Evolutionary conservation across 2,113 vertebrate genomes (phyloP), one percentile per base, ranked within the genome.

Genomic region (Maccullochella peelii): DNA sequence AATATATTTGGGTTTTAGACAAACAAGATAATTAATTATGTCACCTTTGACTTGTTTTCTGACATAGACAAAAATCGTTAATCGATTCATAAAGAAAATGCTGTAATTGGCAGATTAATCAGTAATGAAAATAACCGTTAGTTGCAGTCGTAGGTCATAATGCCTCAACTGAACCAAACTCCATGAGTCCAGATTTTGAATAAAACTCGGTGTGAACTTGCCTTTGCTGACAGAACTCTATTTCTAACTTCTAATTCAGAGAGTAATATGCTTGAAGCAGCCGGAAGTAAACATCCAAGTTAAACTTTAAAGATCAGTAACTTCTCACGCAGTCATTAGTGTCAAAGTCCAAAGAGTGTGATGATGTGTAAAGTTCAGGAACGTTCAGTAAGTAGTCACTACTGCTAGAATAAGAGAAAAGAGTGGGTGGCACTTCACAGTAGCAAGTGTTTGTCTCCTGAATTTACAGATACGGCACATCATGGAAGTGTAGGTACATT

Each of bases 301-400:
- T 85, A 30, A 83, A 83, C 68, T 79, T 78, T 75, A 78, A 80
- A 74, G 49, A 87, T 61, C 54, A 62, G 20, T 6, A 23, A 69
- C 50, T 75, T 71, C 27, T 77, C 63, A 50, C 68, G 36, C 49
- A 66, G 36, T 69, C 47, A 54, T 49, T 27, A 4, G 72, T 71
- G 83, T 77, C 82, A 86, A 89, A 91, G 92, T 90, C 79, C 84
- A 79, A 79, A 5, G 23, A 42, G 55, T 54, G 66, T 52, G 52
- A 55, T 50, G n/a, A 59, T 2, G 72, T 52, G 58, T 77, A 62
- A 85, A 75, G 85, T 77, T 80, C 58, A n/a, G 27, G 18, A 74
- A 59, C 44, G 33, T 70, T 80, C 59, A 47, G 82, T 69, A 25
- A 70, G n/a, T 69, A 50, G 38, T 68, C 38, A 69, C 58, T 36